Evolutionary conservation across 2,888 invertebrate genomes (phyloP), one percentile per base, ranked within the genome.

Genomic region (Piscicola geometra): DNA sequence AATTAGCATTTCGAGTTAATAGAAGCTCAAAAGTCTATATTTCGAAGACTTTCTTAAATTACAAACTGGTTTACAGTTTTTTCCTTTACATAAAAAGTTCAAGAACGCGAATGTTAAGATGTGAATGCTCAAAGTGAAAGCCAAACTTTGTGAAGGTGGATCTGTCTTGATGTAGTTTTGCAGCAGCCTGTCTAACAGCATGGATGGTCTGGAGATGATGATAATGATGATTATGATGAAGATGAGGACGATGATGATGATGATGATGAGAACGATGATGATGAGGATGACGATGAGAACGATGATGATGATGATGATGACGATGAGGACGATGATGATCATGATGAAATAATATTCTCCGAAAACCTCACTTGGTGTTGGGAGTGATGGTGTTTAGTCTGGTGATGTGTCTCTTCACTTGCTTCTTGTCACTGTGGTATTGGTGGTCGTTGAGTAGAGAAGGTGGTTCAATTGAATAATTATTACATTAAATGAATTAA

Each of bases 81-180:
- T n/a, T n/a, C n/a, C n/a, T n/a, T n/a, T n/a, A n/a, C n/a, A n/a
- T n/a, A n/a, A n/a, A n/a, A n/a, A n/a, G n/a, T n/a, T n/a, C n/a
- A n/a, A n/a, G n/a, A n/a, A n/a, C n/a, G n/a, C n/a, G n/a, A n/a
- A n/a, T n/a, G n/a, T n/a, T n/a, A n/a, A n/a, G n/a, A n/a, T n/a
- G n/a, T n/a, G n/a, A n/a, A n/a, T n/a, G n/a, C n/a, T n/a, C n/a
- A n/a, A n/a, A n/a, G n/a, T n/a, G n/a, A n/a, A n/a, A n/a, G n/a
- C n/a, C 41, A 41, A 41, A 56, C 60, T 36, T 28, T 25, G 36
- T 3, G 66, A 60, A 25, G 76, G 76, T 30, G 76, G 76, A 25
- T 76, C 76, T 1, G 76, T 76, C 25, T 70, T 35, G 12, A 76
- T 47, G 71, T 76, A 76, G 60, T 71, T 66, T 9, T 56, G 28